Percentiles rank a stretch among this genome's conserved stretches.
Conservation (phyloP, 2,113 vertebrate genomes). For the Hippocampus barbouri region DNA sequence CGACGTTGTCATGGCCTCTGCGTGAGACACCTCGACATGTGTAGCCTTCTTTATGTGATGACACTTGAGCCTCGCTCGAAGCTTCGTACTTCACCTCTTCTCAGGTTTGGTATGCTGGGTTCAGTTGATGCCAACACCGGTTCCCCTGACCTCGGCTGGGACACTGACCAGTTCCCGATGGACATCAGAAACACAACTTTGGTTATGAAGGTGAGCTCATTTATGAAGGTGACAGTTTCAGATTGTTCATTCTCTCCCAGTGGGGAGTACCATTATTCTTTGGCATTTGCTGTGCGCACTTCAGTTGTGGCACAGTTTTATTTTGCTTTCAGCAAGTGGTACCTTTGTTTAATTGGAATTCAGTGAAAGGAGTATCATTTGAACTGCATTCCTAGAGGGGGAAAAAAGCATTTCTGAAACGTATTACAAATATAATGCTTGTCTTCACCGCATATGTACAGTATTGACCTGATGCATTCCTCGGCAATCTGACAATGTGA, state of each 20-base stretch:
- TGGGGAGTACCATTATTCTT: too few species aligned
- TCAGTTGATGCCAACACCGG: conserved; percentile 69
- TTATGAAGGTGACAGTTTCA: too few species aligned
- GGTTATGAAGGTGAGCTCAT: conserved; percentile 66
- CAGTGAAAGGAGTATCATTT: not conserved
- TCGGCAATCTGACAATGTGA: too few species aligned
- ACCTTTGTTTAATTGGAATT: not conserved
- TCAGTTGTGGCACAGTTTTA: too few species aligned
- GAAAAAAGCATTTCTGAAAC: too few species aligned
- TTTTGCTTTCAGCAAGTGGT: too few species aligned
- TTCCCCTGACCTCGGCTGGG: conserved; percentile 68
- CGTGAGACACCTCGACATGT: conserved; percentile 29
- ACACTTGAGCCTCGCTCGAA: not conserved
- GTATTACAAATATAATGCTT: too few species aligned
- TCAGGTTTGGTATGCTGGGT: conserved; percentile 67
- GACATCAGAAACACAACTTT: conserved; percentile 68
- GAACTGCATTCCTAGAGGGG: not conserved
- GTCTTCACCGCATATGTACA: too few species aligned
- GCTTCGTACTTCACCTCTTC: not conserved
- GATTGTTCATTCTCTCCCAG: too few species aligned
- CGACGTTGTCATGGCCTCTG: conserved; percentile 64
- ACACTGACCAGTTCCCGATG: conserved; percentile 71
- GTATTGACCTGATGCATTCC: too few species aligned
- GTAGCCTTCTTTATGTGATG: not conserved
- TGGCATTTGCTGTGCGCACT: not conserved